Evolutionary conservation across 2,797 vertebrate genomes (phyloP), one percentile per base, ranked within the genome.

Genomic region (Jordanella pulchra): DNA sequence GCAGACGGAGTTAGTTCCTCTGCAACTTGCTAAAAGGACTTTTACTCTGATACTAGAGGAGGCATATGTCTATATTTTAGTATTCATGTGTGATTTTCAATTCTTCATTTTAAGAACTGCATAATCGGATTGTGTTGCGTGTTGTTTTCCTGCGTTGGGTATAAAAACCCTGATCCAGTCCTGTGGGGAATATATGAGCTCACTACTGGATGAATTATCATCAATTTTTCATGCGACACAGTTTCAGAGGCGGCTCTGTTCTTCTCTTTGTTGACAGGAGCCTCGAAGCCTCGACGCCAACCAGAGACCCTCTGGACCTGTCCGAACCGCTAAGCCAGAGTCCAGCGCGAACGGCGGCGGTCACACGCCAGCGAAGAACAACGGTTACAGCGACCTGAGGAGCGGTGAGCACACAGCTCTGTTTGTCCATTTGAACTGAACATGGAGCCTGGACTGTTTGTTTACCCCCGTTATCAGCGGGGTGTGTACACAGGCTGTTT

Each of bases 221-320:
- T 87, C 7, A 25, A 80, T 84, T 70, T 86, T 86, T 82, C 45
- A 86, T 65, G 50, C 25, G 45, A 71, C 56, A 66, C 66, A 67
- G 30, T 65, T 71, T 47, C n/a, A 17, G 14, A 72, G 48, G 44
- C 2, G 4, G 50, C 65, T 23, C 50, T 58, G 25, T 60, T 63
- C 60, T 73, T 18, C 45, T 58, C 39, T 74, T 86, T 90, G 69
- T 87, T 60, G 76, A 65, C 89, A 97, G 96, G 95, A 96, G 1
- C 48, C 82, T 0, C 17, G 81, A 28, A 72, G 84, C 56, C 84
- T 89, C 51, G 91, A 90, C 1, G 81, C 81, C 15, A 56, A 90
- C 0, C 30, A 84, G 64, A 82, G 81, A 58, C 80, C 89, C 72
- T 78, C 80, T 76, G 87, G 56, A 76, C 73, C 76, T 32, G 14